Base-by-base conservation (phyloP, 2,888 invertebrate species). In the Yponomeuta evonymella region DNA sequence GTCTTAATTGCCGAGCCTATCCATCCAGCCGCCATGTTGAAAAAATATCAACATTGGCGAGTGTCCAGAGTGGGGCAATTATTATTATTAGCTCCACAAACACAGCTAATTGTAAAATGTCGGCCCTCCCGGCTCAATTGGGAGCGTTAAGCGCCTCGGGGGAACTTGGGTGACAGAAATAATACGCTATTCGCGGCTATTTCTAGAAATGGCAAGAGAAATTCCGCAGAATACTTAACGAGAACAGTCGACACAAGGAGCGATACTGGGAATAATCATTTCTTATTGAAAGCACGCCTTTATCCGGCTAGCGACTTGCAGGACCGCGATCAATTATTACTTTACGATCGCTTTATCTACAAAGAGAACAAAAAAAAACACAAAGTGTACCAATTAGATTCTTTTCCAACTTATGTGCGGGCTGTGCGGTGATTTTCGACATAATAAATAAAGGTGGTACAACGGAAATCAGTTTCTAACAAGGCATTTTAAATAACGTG, bases 91-190 rank as follows among this genome's bases (percentile, higher is more conserved):
- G 79, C 79, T 79, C 76, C 81, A 82, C 83, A 83, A 83, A 85
- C 87, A 86, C 82, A 86, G 88, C 86, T 91, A 91, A 91, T 90
- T 89, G 89, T 23, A 88, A 86, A 84, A 85, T 82, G 82, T 83
- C 82, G 82, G 51, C 87, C 81, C 90, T 90, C 91, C 91, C 90
- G 91, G 89, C 84, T 89, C 87, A 90, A 91, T 90, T 89, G 85
- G 79, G 89, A 86, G 82, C 76, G 76, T 73, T 48, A 68, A 76
- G 75, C 88, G 80, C 88, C 84, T 87, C 87, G 87, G 89, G 92
- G 84, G 90, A 89, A 83, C 88, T 83, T 85, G 80, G 81, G 81
- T 77, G 89, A 89, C 90, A 80, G 86, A 90, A 90, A 90, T 91
- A 92, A 64, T 84, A 85, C 84, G 81, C 83, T 84, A 69, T 85